A percentile compares a stretch with the other conserved stretches of the same genome.
These are phyloP conservation scores for Hymenochirus boettgeri DNA, from an alignment of 2,113 vertebrate species.

Conservation along the genomic window DNA sequence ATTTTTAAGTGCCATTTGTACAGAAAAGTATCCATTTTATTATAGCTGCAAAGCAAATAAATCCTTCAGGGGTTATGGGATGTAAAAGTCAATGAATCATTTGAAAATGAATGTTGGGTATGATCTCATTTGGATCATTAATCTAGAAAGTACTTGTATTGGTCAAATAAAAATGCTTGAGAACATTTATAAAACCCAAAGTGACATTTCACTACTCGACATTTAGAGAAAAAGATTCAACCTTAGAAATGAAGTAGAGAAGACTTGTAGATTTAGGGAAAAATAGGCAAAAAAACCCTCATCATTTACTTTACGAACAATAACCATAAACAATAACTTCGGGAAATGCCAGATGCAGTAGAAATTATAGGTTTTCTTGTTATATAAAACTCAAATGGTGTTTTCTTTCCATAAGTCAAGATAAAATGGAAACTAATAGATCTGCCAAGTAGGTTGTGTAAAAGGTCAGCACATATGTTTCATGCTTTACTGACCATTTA, in stretches of 20 bases:
- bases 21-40: conserved; percentile 1
- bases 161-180: conserved; percentile 15
- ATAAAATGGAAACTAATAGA: too few relatives aligned
- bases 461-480: too few relatives aligned
- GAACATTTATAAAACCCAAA: conserved; percentile 22
- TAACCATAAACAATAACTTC: too few relatives aligned
- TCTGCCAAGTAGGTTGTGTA: too few relatives aligned
- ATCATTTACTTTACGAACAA: too few relatives aligned
- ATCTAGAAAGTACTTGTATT: conserved; percentile 18
- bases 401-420: too few relatives aligned
- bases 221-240: conserved; percentile 25
- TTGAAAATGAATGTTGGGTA: conserved; percentile 16
- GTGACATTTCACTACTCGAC: conserved; percentile 32
- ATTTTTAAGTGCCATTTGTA: not conserved
- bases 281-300: too few relatives aligned
- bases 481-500: too few relatives aligned
- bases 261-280: too few relatives aligned
- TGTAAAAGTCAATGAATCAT: conserved; percentile 20
- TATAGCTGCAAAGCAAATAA: conserved; percentile 18
- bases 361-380: too few relatives aligned
- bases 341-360: too few relatives aligned
- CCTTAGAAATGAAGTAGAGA: conserved; percentile 1
- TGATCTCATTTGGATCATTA: conserved; percentile 23
- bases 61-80: conserved; percentile 6
- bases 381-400: too few relatives aligned